These are phyloP conservation scores for Leucoraja ocellata DNA, from an alignment of 2,797 vertebrate genomes.

Conservation along the genomic window DNA sequence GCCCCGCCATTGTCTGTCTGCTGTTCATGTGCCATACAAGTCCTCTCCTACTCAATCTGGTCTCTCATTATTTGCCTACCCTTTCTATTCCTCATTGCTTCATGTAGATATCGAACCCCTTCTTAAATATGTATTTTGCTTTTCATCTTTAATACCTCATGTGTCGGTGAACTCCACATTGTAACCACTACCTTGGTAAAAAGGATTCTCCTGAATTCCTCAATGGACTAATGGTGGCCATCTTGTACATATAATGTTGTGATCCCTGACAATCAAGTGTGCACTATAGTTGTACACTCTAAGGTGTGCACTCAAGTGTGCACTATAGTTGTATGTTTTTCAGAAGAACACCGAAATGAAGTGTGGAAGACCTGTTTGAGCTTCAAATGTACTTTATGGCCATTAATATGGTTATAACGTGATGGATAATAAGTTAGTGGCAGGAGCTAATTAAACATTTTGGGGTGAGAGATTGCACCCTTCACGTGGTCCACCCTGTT, in stretches of 20 bases:
- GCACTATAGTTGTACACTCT: too few species aligned
- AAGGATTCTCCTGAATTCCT: neutral
- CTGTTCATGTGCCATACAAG: neutral
- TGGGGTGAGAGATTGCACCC: too few species aligned
- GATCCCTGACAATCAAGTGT: neutral
- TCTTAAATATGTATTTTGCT: neutral
- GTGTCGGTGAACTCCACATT: neutral
- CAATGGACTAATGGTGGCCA: neutral
- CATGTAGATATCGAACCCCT: too few species aligned
- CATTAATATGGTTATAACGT: neutral
- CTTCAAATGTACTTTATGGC: neutral
- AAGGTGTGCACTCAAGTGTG: neutral
- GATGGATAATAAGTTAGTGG: neutral
- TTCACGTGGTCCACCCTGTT: too few species aligned
- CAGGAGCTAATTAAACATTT: neutral
- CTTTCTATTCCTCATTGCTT: neutral
- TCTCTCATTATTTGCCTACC: neutral
- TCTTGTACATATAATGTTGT: neutral
- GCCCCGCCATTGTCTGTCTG: neutral
- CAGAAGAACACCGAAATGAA: neutral
- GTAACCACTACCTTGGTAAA: neutral
- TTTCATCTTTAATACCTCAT: neutral
- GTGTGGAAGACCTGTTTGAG: neutral
- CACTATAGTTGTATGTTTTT: neutral
- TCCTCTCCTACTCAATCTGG: neutral